Percentiles rank a stretch among this genome's conserved stretches.
These are phyloP conservation scores for Threskiornis aethiopicus DNA, from an alignment of 2,797 vertebrate species.

Conservation along the genomic window DNA sequence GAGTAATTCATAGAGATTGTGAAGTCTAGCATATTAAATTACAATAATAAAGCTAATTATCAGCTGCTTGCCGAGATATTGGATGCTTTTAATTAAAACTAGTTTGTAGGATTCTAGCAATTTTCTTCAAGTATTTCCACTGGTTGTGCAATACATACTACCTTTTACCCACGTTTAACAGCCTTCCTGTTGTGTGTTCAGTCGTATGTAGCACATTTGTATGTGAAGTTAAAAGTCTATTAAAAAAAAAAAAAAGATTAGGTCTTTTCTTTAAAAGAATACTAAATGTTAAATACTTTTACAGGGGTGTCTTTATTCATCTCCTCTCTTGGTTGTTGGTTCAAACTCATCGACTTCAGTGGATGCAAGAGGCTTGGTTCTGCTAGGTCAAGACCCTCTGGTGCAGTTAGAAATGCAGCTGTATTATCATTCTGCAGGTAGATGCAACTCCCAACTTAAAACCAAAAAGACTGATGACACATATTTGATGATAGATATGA, in stretches of 20 bases:
- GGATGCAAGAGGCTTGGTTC: background rate
- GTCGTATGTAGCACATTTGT: background rate
- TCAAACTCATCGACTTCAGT: background rate
- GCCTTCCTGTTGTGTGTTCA: background rate
- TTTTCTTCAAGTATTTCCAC: constrained; percentile 33
- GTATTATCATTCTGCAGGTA: background rate
- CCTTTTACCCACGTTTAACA: background rate
- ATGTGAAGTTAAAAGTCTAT: background rate
- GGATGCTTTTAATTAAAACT: constrained; percentile 57
- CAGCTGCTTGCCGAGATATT: constrained; percentile 54
- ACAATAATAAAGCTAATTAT: constrained; percentile 64
- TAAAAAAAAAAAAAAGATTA: background rate
- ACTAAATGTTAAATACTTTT: background rate
- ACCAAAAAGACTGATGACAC: background rate
- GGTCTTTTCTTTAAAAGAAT: background rate
- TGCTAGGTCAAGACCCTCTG: background rate
- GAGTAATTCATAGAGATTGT: constrained; percentile 43
- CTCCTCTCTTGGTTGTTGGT: background rate
- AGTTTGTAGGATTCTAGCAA: constrained; percentile 17
- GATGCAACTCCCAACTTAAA: background rate
- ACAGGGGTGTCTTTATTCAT: background rate
- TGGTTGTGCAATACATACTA: background rate
- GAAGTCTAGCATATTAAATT: constrained; percentile 61
- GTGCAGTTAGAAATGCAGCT: background rate
- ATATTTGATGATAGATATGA: background rate